Base-by-base conservation (phyloP, 2,113 vertebrate species). In the Sylvia atricapilla region DNA sequence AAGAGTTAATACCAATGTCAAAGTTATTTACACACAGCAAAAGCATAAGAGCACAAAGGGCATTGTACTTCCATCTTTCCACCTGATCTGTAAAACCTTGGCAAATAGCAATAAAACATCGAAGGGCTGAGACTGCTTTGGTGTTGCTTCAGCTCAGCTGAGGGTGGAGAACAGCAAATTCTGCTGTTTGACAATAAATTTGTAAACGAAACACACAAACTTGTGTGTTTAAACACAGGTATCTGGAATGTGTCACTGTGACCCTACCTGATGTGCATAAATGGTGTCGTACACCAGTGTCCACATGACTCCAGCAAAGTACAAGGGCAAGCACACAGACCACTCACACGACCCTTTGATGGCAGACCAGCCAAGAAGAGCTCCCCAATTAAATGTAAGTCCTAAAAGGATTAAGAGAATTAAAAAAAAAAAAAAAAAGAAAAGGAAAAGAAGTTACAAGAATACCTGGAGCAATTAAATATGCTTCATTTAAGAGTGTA, bases 281-380 rank as follows among this genome's bases (percentile, higher is more conserved):
- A 99, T 99, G 15, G 99, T 99, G 94, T 99, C 99, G 2, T 99
- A 99, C 49, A 99, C 98, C 78, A 99, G 94, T 0, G 99, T 99
- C 99, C 99, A 99, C 98, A 99, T 99, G 68, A 99, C 96, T 64
- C 99, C 99, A 80, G 99, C 99, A 35, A 99, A 97, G 95, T 99
- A 99, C 72, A 99, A 97, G 12, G 99, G 99, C 37, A 99, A 98
- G 80, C 99, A 99, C 31, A 99, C 98, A 3, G 98, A 98, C 97
- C 98, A 99, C 50, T 99, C 98, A 90, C 99, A 99, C 5, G 98
- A 99, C 43, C 99, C 99, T 86, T 39, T 98, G 76, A 99, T 41
- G 21, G 99, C 99, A 30, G 99, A 97, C 99, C 99, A 99, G 63
- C 99, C 99, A 24, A 99, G 98, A 74, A 99, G 97, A 8, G 99